Percentiles rank a stretch among this genome's conserved stretches.
These are phyloP conservation scores for Coenobita brevimanus DNA, from an alignment of 1,140 invertebrate genomes.

Conservation along the genomic window DNA sequence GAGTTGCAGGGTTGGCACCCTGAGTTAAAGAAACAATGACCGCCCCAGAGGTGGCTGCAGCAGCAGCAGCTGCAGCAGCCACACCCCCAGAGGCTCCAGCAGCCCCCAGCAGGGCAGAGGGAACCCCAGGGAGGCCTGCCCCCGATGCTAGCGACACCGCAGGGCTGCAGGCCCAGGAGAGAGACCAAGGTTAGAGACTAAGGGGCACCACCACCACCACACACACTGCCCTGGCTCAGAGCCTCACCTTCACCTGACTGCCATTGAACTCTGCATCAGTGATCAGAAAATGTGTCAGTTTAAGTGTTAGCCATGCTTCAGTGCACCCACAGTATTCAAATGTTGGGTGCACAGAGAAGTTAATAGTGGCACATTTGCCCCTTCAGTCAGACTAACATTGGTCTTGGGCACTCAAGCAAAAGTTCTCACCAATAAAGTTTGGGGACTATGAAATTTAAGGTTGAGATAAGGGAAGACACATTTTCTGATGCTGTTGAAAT, in stretches of 20 bases:
- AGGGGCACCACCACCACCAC: conserved; percentile 55
- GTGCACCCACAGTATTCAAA: conserved; percentile 48
- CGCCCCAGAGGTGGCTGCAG: conserved; percentile 65
- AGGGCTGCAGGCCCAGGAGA: conserved; percentile 66
- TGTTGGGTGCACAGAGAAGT: conserved; percentile 65
- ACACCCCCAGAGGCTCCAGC: conserved; percentile 61
- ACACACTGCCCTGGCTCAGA: conserved; percentile 54
- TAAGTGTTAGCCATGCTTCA: conserved; percentile 68
- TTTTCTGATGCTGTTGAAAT: conserved; percentile 68
- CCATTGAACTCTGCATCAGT: conserved; percentile 56
- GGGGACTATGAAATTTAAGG: conserved; percentile 56
- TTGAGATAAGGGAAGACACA: conserved; percentile 67
- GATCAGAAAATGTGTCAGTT: conserved; percentile 70
- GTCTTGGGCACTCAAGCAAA: conserved; percentile 69
- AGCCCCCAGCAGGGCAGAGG: conserved; percentile 61
- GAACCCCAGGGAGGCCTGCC: conserved; percentile 61
- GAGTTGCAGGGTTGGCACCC: conserved; percentile 52
- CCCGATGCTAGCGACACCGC: conserved; percentile 64
- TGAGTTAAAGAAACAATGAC: conserved; percentile 55
- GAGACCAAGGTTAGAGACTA: conserved; percentile 68
- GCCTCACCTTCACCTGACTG: conserved; percentile 62
- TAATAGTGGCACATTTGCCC: conserved; percentile 68
- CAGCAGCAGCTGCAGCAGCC: conserved; percentile 62
- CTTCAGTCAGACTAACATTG: conserved; percentile 67
- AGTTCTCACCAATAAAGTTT: conserved; percentile 69